These are phyloP conservation scores for Phrynosoma blainvillii DNA, from an alignment of 2,113 vertebrate species.

Conservation along the genomic window DNA sequence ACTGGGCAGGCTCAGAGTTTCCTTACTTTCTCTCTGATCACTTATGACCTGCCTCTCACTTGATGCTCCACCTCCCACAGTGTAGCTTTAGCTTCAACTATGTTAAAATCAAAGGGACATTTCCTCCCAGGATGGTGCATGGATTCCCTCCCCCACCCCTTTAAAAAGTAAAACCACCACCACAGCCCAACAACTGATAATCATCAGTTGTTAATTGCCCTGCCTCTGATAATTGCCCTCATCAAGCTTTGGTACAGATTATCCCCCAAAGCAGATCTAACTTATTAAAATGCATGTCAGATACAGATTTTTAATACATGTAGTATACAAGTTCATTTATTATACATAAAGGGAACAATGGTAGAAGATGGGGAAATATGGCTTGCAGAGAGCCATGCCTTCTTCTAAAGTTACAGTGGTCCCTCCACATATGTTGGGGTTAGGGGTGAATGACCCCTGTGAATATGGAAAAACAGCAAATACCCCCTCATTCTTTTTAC, in stretches of 20 bases:
- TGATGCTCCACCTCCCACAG: conserved; percentile 64
- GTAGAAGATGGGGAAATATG: neutral
- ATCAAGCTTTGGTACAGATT: neutral
- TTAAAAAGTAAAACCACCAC: too few species aligned
- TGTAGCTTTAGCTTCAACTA: neutral
- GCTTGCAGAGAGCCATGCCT: neutral
- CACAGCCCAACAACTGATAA: neutral
- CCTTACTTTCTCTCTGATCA: neutral
- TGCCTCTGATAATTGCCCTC: neutral
- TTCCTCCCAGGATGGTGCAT: conserved; percentile 12
- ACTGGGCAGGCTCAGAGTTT: conserved; percentile 40
- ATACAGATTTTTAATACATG: neutral
- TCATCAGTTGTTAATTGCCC: too few species aligned
- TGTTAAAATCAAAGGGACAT: conserved; percentile 36
- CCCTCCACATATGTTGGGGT: too few species aligned
- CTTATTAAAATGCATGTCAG: neutral
- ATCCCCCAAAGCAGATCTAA: neutral
- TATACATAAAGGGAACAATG: neutral
- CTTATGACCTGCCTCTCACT: conserved; percentile 53
- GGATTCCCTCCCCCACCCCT: neutral
- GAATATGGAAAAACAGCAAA: too few species aligned
- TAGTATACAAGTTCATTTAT: neutral
- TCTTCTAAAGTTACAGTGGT: neutral
- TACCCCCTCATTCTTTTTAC: too few species aligned
- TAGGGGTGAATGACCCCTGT: too few species aligned